Percentiles rank a stretch among this genome's conserved stretches.
phyloP scores from a whole-genome alignment of 2,113 vertebrate genomes.

The Lepus europaeus region DNA sequence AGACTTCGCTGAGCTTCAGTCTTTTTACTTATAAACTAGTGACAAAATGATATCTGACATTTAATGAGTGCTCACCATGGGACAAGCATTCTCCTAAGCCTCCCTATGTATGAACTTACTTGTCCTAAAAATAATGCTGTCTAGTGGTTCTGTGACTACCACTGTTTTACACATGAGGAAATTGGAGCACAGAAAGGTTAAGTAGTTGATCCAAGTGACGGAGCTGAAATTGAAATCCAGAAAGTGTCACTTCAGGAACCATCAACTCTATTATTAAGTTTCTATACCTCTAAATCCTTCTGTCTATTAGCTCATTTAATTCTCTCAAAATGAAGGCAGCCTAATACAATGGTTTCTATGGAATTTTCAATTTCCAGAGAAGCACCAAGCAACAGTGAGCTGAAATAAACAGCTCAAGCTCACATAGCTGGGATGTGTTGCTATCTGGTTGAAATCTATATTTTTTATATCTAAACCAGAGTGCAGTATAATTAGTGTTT shows the following conservation, averaged over 20 bases:
- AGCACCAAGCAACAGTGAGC: not conserved
- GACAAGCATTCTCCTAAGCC: not conserved
- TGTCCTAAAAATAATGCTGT: not conserved
- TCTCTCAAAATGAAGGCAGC: not conserved
- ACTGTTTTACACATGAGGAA: not conserved
- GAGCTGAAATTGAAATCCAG: not conserved
- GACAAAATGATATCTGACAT: not conserved
- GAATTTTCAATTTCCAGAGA: not conserved
- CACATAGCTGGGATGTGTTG: not conserved
- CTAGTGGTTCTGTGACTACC: accelerated
- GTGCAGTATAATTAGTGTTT: not conserved
- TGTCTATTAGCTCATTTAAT: not conserved
- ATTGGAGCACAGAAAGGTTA: not conserved
- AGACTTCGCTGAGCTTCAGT: not conserved
- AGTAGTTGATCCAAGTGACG: not conserved
- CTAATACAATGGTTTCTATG: not conserved
- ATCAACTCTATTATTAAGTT: not conserved
- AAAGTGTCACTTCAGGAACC: not conserved
- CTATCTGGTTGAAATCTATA: not conserved
- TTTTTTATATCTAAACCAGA: not conserved
- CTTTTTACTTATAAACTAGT: not conserved
- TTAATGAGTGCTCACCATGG: not conserved
- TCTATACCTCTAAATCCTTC: not conserved
- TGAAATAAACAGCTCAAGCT: not conserved
- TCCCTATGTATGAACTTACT: not conserved